These are phyloP conservation scores for Psephotus haematonotus DNA, from an alignment of 2,113 vertebrate species.

Conservation along the genomic window DNA sequence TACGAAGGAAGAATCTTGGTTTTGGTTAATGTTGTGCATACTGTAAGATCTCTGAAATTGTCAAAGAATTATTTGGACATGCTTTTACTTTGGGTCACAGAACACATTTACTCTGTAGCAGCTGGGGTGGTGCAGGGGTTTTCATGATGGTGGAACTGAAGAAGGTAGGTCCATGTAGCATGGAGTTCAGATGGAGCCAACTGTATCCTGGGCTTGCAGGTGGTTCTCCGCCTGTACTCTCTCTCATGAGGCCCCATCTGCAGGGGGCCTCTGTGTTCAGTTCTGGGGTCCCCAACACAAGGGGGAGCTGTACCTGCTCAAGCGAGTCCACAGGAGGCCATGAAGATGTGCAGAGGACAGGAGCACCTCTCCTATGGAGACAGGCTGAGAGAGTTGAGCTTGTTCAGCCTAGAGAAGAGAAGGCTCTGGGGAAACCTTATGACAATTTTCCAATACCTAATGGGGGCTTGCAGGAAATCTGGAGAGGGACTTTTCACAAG, in stretches of 20 bases:
- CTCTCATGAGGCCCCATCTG: neutral
- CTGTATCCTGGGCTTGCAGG: neutral
- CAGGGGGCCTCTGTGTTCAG: neutral
- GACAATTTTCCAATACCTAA: neutral
- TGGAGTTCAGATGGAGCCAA: neutral
- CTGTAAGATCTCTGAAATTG: neutral
- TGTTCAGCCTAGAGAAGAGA: neutral
- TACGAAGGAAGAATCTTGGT: neutral
- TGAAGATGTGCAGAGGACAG: neutral
- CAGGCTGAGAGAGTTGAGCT: neutral
- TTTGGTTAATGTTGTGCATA: neutral
- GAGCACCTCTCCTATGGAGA: neutral
- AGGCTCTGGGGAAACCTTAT: neutral
- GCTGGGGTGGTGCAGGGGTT: neutral
- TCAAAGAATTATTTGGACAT: neutral
- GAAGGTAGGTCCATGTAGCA: neutral
- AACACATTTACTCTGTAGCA: neutral
- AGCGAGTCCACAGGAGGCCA: neutral
- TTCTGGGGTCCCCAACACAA: neutral
- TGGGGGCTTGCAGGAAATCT: neutral
- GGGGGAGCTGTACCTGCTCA: neutral
- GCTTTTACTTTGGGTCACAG: neutral
- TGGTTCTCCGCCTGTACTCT: neutral
- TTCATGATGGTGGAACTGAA: neutral
- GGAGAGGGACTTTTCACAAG: neutral